Evolutionary conservation across 2,797 vertebrate genomes (phyloP).

Genomic region (Notamacropus eugenii): DNA sequence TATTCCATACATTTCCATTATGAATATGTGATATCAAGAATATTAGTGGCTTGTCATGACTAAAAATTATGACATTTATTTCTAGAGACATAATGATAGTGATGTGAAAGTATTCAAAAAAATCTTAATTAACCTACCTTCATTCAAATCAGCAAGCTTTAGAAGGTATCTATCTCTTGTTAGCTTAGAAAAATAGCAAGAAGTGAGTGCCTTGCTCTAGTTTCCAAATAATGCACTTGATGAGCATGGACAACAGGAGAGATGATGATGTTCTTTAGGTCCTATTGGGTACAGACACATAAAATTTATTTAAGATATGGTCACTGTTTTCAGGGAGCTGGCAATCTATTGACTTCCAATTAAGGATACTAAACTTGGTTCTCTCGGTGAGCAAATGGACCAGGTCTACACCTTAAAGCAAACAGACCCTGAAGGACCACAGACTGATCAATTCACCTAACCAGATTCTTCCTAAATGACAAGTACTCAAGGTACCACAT

Average conservation of each 20-base stretch:
- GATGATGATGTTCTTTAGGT: slow-evolving; percentile 62
- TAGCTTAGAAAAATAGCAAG: slow-evolving; percentile 76
- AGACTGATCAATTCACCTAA: slow-evolving; percentile 93
- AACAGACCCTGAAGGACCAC: slow-evolving; percentile 82
- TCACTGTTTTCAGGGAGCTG: neutral
- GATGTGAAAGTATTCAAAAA: neutral
- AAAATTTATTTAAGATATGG: neutral
- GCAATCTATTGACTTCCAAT: neutral
- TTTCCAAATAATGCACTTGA: slow-evolving; percentile 58
- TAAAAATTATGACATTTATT: slow-evolving; percentile 14
- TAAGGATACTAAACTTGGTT: neutral
- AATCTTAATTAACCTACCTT: neutral
- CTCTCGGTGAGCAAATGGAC: neutral
- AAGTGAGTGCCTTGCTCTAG: slow-evolving; percentile 63
- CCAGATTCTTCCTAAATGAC: slow-evolving; percentile 93
- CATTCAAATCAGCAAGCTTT: slow-evolving; percentile 70
- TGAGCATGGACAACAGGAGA: slow-evolving; percentile 69
- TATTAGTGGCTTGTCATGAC: slow-evolving; percentile 19
- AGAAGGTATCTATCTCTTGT: slow-evolving; percentile 75
- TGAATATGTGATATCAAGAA: slow-evolving; percentile 37
- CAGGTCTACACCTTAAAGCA: slow-evolving; percentile 84
- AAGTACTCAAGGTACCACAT: slow-evolving; percentile 93
- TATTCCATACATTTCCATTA: slow-evolving; percentile 29
- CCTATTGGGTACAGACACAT: neutral
- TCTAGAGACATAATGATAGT: neutral